Conservation (phyloP, 2,888 invertebrate genomes). For the Melieria crassipennis region DNA sequence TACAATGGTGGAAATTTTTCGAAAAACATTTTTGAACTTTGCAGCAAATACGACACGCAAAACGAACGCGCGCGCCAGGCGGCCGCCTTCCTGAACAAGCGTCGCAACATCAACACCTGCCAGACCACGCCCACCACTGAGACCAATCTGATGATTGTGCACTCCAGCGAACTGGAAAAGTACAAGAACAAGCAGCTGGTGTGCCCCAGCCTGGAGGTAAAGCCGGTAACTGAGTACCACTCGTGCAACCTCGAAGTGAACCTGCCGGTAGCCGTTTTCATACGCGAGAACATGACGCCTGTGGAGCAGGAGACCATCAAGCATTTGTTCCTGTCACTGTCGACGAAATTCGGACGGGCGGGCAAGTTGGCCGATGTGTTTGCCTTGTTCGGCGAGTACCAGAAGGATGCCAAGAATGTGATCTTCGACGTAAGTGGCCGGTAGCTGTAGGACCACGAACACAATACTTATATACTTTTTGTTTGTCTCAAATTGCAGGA, state of each 20-base stretch:
- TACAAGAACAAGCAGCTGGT: constrained; percentile 59
- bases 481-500: constrained; percentile 49
- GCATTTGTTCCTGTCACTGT: constrained; percentile 60
- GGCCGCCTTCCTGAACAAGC: constrained; percentile 58
- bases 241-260: constrained; percentile 62
- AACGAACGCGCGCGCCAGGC: constrained; percentile 57
- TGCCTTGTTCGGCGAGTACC: constrained; percentile 60
- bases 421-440: constrained; percentile 59
- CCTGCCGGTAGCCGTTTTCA: constrained; percentile 59
- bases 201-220: constrained; percentile 59
- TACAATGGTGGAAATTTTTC: too few species aligned
- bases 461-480: background rate
- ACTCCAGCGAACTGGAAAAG: constrained; percentile 55
- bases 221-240: constrained; percentile 57
- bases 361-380: constrained; percentile 62
- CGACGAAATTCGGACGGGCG: constrained; percentile 58
- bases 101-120: constrained; percentile 57
- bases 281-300: constrained; percentile 50
- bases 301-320: constrained; percentile 62
- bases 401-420: constrained; percentile 54
- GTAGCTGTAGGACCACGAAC: background rate
- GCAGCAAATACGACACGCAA: constrained; percentile 56
- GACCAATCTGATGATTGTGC: constrained; percentile 56
- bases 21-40: background rate
- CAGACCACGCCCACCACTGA: constrained; percentile 49